phyloP scores from a whole-genome alignment of 1,140 invertebrate genomes.

The Kradibia gibbosae region DNA sequence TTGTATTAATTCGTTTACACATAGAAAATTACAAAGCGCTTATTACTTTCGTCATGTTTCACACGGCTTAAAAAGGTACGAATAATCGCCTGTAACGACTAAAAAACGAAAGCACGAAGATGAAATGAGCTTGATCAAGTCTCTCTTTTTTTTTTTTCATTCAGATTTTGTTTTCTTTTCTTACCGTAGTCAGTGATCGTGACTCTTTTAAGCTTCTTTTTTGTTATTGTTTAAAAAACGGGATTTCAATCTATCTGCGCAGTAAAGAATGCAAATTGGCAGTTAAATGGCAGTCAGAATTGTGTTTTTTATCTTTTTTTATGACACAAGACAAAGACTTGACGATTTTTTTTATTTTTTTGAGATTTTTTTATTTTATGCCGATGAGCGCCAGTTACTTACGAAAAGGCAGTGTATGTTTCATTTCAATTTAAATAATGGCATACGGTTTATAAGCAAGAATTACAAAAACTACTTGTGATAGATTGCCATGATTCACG shows the following conservation, averaged over 20 bases:
- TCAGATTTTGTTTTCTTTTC: neutral
- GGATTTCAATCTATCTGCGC: constrained; percentile 16
- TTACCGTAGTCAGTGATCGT: neutral
- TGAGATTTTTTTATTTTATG: neutral
- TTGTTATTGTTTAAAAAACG: neutral
- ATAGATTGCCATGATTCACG: constrained; percentile 37
- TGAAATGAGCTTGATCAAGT: constrained; percentile 24
- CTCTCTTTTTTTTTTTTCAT: neutral
- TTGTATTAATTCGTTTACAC: neutral
- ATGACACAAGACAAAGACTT: constrained; percentile 30
- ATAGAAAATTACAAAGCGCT: neutral
- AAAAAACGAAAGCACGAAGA: constrained; percentile 16
- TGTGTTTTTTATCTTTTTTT: constrained; percentile 13
- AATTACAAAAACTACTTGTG: constrained; percentile 10
- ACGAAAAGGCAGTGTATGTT: neutral
- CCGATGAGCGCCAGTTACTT: neutral
- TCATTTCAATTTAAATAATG: neutral
- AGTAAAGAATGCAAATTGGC: constrained; percentile 38
- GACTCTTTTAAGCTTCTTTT: neutral
- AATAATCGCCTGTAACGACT: constrained; percentile 10
- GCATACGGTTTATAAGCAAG: neutral
- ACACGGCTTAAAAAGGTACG: neutral
- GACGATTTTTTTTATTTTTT: constrained; percentile 32
- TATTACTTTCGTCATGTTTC: neutral
- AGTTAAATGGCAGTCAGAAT: constrained; percentile 40